Evolutionary conservation across 2,113 vertebrate genomes (phyloP).

Genomic region (Tinamus guttatus): DNA sequence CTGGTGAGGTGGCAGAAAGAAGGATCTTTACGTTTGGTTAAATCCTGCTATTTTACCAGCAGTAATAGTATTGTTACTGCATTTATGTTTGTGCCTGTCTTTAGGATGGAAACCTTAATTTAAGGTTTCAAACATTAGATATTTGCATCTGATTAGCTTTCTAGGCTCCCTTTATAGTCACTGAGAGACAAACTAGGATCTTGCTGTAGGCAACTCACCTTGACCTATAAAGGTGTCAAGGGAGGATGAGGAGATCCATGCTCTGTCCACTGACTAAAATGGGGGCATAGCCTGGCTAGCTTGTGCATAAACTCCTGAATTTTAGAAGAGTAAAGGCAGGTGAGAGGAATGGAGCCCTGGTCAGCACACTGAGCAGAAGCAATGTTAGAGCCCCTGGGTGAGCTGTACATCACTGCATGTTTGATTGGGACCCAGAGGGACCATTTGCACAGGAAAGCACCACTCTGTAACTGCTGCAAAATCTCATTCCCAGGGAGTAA

Average conservation of each 20-base stretch:
- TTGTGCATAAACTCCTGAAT: not conserved
- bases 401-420: not conserved
- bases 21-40: not conserved
- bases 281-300: not conserved
- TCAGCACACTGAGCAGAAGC: not conserved
- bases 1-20: not conserved
- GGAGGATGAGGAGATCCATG: not conserved
- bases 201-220: not conserved
- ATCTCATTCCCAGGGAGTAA: not conserved
- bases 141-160: not conserved
- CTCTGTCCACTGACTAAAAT: not conserved
- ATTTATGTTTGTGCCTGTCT: not conserved
- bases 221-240: not conserved
- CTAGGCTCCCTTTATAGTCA: not conserved
- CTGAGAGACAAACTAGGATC: not conserved
- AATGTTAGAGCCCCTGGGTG: not conserved
- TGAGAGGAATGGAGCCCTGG: not conserved
- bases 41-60: not conserved
- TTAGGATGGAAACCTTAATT: not conserved
- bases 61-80: not conserved
- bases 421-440: not conserved
- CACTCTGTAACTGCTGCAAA: not conserved
- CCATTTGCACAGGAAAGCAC: conserved; percentile 1
- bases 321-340: not conserved
- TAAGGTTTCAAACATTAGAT: not conserved